Conservation (phyloP, 1,140 invertebrate species). For the Saccostrea cuccullata region DNA sequence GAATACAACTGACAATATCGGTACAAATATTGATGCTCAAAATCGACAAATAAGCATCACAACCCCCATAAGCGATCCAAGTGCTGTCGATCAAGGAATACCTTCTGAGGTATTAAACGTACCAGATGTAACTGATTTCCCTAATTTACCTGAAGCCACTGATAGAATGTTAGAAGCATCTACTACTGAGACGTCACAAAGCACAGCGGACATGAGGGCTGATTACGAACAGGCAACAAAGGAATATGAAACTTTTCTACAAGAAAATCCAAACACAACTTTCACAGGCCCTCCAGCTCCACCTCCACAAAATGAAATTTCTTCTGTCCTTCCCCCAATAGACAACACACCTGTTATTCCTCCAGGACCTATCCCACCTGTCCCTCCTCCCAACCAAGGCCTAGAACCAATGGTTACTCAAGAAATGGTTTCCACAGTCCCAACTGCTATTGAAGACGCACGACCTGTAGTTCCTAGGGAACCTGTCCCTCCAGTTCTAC, state of each 20-base stretch:
- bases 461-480: too few relatives aligned
- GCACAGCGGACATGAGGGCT: background rate
- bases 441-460: too few relatives aligned
- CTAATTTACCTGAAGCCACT: background rate
- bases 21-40: background rate
- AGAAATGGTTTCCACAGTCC: too few relatives aligned
- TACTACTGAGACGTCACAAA: background rate
- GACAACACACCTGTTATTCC: background rate
- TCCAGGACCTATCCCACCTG: too few relatives aligned
- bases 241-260: background rate
- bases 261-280: background rate
- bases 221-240: background rate
- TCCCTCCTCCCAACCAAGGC: too few relatives aligned
- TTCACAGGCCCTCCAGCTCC: background rate
- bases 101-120: background rate
- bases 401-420: too few relatives aligned
- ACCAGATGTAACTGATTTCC: background rate
- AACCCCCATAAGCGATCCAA: background rate
- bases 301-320: background rate
- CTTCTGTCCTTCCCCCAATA: background rate
- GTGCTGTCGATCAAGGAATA: background rate
- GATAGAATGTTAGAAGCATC: background rate
- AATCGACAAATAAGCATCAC: background rate
- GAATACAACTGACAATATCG: background rate
- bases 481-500: too few relatives aligned